Conservation (phyloP, 2,888 invertebrate species). For the Orthosia cruda region DNA sequence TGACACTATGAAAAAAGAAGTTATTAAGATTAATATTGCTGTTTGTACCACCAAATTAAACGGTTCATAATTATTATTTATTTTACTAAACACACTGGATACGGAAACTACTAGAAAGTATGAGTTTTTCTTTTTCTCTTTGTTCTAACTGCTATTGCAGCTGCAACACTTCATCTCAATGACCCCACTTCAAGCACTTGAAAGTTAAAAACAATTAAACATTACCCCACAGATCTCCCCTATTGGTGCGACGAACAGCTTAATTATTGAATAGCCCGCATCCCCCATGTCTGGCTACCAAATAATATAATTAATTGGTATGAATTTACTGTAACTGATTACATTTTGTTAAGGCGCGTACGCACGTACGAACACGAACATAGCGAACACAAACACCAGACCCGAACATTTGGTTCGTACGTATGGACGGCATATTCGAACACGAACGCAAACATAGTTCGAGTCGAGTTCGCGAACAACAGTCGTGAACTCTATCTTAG, state of each 20-base stretch:
- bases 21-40: not conserved
- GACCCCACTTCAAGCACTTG: slow-evolving; percentile 18
- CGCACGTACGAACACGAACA: too few relatives aligned
- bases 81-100: not conserved
- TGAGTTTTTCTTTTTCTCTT: not conserved
- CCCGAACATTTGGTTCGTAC: too few relatives aligned
- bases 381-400: too few relatives aligned
- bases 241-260: slow-evolving; percentile 15
- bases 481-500: too few relatives aligned
- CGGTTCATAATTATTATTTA: not conserved
- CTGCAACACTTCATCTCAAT: slow-evolving; percentile 38
- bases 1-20: too few relatives aligned
- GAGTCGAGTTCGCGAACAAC: too few relatives aligned
- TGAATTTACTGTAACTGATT: slow-evolving; percentile 28
- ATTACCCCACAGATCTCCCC: slow-evolving; percentile 19
- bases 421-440: too few relatives aligned
- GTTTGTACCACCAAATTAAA: not conserved
- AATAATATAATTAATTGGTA: slow-evolving; percentile 31
- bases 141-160: slow-evolving; percentile 27
- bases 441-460: too few relatives aligned
- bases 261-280: slow-evolving; percentile 53
- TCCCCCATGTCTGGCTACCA: slow-evolving; percentile 32
- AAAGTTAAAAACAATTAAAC: slow-evolving; percentile 26
- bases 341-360: not conserved
- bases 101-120: too few relatives aligned